Evolutionary conservation across 2,888 invertebrate species (phyloP), one percentile per base, ranked within the genome.

Genomic region (Neoaliturus tenellus): DNA sequence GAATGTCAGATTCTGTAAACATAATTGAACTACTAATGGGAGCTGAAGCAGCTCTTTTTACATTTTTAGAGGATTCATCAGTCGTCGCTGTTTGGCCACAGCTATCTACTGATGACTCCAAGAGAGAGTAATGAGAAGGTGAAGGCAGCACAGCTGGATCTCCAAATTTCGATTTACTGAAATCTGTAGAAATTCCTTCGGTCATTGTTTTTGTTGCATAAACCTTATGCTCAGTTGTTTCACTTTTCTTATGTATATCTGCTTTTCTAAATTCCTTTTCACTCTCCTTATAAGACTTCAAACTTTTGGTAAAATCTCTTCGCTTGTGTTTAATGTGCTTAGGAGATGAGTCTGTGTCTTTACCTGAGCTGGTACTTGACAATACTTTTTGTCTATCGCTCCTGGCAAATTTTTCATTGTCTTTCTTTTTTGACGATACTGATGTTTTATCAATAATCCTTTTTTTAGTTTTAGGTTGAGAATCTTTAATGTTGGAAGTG

Each of bases 1-100:
- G 84, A 35, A 84, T 71, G 55, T 86, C 86, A 12, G 83, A 81
- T 41, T 86, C 86, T 25, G 80, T 69, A 35, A 85, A 82, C 8
- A 84, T 81, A 80, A 82, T 84, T 20, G 41, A 41, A 23, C 84
- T 80, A 31, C 85, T 81, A 35, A 86, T 82, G 17, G 87, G 87
- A 14, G 87, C 87, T 25, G 87, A 87, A 23, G 86, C 85, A 48
- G 87, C 87, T 58, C 86, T 80, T 73, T 86, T 86, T 6, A 84
- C 85, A 75, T 44, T 83, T 33, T 86, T 86, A 48, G 75, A 73
- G 31, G 80, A 80, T 14, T 80, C 55, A 55, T 86, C 86, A 55
- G 81, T 83, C 8, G 3, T 55, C 23, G 6, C 23, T 28, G 14
- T 17, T 14, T 10, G 2, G 20, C 28, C 31, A 28, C 14, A 28